A percentile compares a stretch with the other conserved stretches of the same genome.
Evolutionary conservation across 2,888 invertebrate genomes (phyloP).

Genomic region (Zaprionus bogoriensis): DNA sequence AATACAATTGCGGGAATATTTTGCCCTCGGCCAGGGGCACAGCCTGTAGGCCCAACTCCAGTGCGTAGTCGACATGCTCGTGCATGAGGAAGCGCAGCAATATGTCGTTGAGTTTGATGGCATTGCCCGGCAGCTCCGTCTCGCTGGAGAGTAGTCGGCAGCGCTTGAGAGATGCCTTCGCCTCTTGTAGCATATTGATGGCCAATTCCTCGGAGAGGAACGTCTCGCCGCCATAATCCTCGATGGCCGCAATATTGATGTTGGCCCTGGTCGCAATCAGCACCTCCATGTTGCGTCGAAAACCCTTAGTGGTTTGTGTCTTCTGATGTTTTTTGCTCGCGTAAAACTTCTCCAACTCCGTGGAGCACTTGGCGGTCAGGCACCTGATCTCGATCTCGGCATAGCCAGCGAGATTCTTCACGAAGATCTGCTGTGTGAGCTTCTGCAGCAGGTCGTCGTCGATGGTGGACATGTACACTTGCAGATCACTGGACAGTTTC

Average conservation of each 20-base stretch:
- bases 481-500: conserved; percentile 89
- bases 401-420: conserved; percentile 90
- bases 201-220: conserved; percentile 97
- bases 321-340: conserved; percentile 97
- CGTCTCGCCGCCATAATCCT: conserved; percentile 98
- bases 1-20: conserved; percentile 93
- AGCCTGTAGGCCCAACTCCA: conserved; percentile 95
- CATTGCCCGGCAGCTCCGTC: conserved; percentile 90
- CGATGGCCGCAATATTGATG: conserved; percentile 96
- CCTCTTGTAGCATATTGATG: conserved; percentile 94
- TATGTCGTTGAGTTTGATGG: conserved; percentile 91
- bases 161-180: conserved; percentile 93
- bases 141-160: conserved; percentile 92
- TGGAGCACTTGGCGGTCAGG: conserved; percentile 89
- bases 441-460: conserved; percentile 91
- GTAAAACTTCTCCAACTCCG: conserved; percentile 93
- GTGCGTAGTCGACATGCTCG: conserved; percentile 98
- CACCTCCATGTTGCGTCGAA: conserved; percentile 96
- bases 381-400: conserved; percentile 90
- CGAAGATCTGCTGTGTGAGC: conserved; percentile 91
- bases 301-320: conserved; percentile 95
- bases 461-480: conserved; percentile 89
- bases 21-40: conserved; percentile 95
- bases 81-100: conserved; percentile 91
- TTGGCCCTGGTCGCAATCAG: conserved; percentile 95